Evolutionary conservation across 2,888 invertebrate genomes (phyloP), one percentile per base, ranked within the genome.

Genomic region (Cremastobaeus sp.): DNA sequence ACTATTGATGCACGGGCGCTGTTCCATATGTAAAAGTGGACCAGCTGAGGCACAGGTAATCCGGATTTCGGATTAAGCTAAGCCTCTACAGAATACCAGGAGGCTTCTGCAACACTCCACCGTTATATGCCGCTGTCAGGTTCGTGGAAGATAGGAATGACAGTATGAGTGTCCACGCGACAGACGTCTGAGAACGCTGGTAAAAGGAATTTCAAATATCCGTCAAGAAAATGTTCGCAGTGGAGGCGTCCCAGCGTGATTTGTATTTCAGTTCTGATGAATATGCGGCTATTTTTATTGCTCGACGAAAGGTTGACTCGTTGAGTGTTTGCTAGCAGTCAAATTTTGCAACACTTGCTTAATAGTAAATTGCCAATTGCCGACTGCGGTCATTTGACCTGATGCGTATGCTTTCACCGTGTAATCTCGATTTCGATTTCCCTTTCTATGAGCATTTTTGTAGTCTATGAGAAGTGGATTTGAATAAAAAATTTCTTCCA

Each of bases 21-120:
- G 34, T 30, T 69, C 77, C 69, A 65, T 64, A 76, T 74, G 76
- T 74, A 80, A 81, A 82, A 82, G 78, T 78, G 77, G 77, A 80
- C 81, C 84, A 82, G 83, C 82, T 82, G 82, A 83, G 79, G 79
- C 80, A 78, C 78, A 72, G 80, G 80, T 86, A 86, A 86, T 85
- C 86, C 86, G 86, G 86, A 86, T 86, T 86, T 84, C 74, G 85
- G 86, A 86, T 86, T 86, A 86, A 82, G 78, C 78, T 82, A 83
- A 85, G 82, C 82, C 79, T 77, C 48, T 37, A 52, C 59, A 50
- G 54, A 69, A 64, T 62, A 79, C 72, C 80, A 72, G 76, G 77
- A 79, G 82, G 81, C 81, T 81, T 79, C 48, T 43, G 62, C 59
- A 69, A 45, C 59, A 59, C 50, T 47, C 32, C 39, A 18, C 41